Conservation (phyloP, 2,797 vertebrate genomes). For the Petrocephalus schoutedeni region DNA sequence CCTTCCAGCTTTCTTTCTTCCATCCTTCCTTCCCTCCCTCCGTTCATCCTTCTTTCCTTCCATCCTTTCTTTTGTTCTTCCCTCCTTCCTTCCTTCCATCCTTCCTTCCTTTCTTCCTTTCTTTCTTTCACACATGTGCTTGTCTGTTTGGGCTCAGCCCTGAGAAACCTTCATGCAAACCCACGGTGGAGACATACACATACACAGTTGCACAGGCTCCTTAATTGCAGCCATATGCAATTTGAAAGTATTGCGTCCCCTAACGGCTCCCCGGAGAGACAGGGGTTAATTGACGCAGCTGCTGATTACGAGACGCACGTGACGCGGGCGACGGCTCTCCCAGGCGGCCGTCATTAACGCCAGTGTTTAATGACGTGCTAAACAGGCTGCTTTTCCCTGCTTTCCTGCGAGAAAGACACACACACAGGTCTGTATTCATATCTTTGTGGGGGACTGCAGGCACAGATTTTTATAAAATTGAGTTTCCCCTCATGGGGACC, state of each 20-base stretch:
- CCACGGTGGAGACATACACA: constrained; percentile 36
- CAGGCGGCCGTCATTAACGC: constrained; percentile 80
- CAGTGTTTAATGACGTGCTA: constrained; percentile 87
- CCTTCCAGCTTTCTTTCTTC: background rate
- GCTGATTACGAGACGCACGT: constrained; percentile 79
- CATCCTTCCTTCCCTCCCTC: background rate
- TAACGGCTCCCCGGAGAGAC: constrained; percentile 76
- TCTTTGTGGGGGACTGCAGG: background rate
- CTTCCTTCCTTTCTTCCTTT: background rate
- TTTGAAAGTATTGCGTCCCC: constrained; percentile 76
- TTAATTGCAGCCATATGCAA: constrained; percentile 74
- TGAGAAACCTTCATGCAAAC: background rate
- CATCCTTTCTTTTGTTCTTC: background rate
- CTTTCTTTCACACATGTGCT: background rate
- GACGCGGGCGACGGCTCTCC: constrained; percentile 69
- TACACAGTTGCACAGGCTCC: constrained; percentile 68
- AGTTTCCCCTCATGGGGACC: too few relatives aligned
- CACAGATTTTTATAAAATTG: too few relatives aligned
- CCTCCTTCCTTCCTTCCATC: background rate
- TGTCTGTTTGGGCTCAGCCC: background rate
- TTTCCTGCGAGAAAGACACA: constrained; percentile 53
- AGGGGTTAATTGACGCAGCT: constrained; percentile 89
- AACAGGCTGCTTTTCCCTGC: constrained; percentile 62
- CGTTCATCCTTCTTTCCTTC: background rate
- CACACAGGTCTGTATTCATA: constrained; percentile 34